phyloP scores from a whole-genome alignment of 2,113 vertebrate species.

The Mirounga angustirostris region DNA sequence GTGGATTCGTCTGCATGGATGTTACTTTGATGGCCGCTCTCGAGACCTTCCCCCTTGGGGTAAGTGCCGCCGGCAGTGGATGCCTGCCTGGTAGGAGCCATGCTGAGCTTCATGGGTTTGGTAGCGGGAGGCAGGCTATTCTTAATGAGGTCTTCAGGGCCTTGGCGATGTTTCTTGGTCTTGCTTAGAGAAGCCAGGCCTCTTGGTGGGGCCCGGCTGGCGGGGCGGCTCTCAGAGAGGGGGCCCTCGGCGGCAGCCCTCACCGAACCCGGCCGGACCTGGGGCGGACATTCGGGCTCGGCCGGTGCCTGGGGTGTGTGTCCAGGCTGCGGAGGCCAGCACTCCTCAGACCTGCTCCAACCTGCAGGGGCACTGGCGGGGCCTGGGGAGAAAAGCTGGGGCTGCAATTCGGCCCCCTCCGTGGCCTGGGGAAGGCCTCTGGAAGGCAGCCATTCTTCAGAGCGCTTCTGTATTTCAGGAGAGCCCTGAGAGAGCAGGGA shows the following conservation, averaged over 20 bases:
- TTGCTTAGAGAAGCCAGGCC: slow-evolving; percentile 40
- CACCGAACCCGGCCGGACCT: not conserved
- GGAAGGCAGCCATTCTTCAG: not conserved
- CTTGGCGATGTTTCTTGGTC: slow-evolving; percentile 52
- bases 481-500: not conserved
- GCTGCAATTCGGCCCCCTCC: not conserved
- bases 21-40: slow-evolving; percentile 22
- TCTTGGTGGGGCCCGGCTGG: not conserved
- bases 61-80: slow-evolving; percentile 82
- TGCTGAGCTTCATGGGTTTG: slow-evolving; percentile 86
- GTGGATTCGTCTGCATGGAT: not conserved
- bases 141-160: slow-evolving; percentile 63
- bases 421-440: not conserved
- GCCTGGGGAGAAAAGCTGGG: not conserved
- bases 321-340: not conserved
- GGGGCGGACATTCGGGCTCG: not conserved
- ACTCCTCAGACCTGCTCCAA: not conserved
- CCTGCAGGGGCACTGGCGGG: not conserved
- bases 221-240: not conserved
- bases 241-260: not conserved
- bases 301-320: not conserved
- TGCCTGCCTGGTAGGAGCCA: slow-evolving; percentile 89
- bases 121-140: slow-evolving; percentile 51
- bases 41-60: slow-evolving; percentile 78
- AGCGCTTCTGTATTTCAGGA: not conserved